Percentiles rank a stretch among this genome's conserved stretches.
These are phyloP conservation scores for Cheilosia variabilis DNA, from an alignment of 2,888 invertebrate genomes.

Conservation along the genomic window DNA sequence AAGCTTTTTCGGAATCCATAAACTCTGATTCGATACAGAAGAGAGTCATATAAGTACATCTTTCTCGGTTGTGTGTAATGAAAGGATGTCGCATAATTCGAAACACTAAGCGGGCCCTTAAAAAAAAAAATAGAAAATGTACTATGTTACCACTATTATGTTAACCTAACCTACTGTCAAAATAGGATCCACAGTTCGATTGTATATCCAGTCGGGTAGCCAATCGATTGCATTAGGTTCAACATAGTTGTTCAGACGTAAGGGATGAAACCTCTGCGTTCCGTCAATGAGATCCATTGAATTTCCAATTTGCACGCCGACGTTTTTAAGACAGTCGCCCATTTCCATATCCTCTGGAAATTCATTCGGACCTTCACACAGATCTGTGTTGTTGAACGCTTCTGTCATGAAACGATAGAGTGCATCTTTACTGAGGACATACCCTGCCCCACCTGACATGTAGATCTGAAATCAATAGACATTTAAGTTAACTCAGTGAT, in stretches of 20 bases:
- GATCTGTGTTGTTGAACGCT: slow-evolving; percentile 85
- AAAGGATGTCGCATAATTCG: slow-evolving; percentile 96
- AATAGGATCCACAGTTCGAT: slow-evolving; percentile 55
- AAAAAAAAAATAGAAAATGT: slow-evolving; percentile 72
- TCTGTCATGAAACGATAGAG: slow-evolving; percentile 89
- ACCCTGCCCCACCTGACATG: slow-evolving; percentile 95
- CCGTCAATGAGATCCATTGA: slow-evolving; percentile 91
- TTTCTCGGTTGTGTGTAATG: slow-evolving; percentile 94
- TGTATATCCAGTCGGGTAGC: slow-evolving; percentile 56
- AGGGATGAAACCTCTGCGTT: slow-evolving; percentile 94
- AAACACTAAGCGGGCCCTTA: slow-evolving; percentile 93
- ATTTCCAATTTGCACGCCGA: slow-evolving; percentile 93
- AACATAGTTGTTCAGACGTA: slow-evolving; percentile 94
- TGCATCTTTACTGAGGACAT: slow-evolving; percentile 93
- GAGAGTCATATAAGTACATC: slow-evolving; percentile 97
- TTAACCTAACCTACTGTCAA: slow-evolving; percentile 43
- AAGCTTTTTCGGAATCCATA: slow-evolving; percentile 85
- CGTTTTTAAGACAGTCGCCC: slow-evolving; percentile 89
- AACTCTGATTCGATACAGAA: slow-evolving; percentile 95
- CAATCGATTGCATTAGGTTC: slow-evolving; percentile 87
- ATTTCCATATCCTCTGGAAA: slow-evolving; percentile 55
- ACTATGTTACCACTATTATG: background rate
- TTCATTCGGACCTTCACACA: slow-evolving; percentile 21
- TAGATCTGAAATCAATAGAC: slow-evolving; percentile 85
- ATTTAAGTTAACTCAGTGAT: background rate